These are phyloP conservation scores for Dunckerocampus dactyliophorus DNA, from an alignment of 2,113 vertebrate species.

Conservation along the genomic window DNA sequence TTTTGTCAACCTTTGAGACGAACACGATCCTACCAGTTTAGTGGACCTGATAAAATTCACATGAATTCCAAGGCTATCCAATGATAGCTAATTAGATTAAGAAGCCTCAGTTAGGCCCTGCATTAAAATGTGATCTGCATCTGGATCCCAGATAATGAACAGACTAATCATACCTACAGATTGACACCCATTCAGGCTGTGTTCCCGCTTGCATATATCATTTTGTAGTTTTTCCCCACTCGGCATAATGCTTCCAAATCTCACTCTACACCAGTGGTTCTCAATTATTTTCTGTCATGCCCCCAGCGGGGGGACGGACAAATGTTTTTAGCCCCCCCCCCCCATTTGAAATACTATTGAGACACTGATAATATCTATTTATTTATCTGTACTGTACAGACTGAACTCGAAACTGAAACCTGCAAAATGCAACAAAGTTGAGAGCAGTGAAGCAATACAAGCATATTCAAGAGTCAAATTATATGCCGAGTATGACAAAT, in stretches of 20 bases:
- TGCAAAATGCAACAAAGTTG: no score
- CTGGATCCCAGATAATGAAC: slow-evolving; percentile 39
- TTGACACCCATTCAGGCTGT: slow-evolving; percentile 22
- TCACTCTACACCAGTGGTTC: slow-evolving; percentile 27
- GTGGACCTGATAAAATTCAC: slow-evolving; percentile 8
- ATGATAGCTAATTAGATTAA: slow-evolving; percentile 27
- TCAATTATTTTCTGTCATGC: no score
- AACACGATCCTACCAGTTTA: slow-evolving; percentile 7
- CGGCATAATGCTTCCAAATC: slow-evolving; percentile 24
- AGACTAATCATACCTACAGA: slow-evolving; percentile 43
- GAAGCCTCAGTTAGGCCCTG: slow-evolving; percentile 26
- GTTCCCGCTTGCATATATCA: neutral
- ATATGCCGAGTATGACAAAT: no score
- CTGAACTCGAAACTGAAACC: no score
- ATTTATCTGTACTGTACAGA: no score
- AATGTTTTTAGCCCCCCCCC: no score
- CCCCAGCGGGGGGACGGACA: no score
- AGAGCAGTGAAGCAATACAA: no score
- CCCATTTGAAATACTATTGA: no score
- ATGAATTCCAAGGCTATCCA: slow-evolving; percentile 17
- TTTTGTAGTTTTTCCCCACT: slow-evolving; percentile 27
- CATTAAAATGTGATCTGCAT: slow-evolving; percentile 40
- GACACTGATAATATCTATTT: neutral
- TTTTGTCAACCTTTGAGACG: neutral
- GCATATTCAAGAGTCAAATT: no score